These are phyloP conservation scores for Ormyrus labotus DNA, from an alignment of 2,888 invertebrate genomes.

Conservation along the genomic window DNA sequence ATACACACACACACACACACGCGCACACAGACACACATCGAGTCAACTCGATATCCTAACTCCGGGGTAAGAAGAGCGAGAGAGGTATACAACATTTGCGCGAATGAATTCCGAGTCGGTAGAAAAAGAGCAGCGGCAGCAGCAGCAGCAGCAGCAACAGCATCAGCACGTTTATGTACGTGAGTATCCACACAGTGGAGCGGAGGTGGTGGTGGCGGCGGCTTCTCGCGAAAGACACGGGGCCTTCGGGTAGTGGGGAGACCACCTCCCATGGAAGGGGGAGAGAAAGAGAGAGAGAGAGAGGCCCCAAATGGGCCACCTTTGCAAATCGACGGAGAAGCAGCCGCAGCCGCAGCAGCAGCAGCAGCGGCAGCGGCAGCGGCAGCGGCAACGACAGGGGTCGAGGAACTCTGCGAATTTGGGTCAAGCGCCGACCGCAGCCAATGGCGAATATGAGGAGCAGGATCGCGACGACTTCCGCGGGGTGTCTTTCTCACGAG, in stretches of 20 bases:
- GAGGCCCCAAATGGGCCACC: constrained; percentile 47
- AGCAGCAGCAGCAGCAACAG: too few species aligned
- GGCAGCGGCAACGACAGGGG: constrained; percentile 23
- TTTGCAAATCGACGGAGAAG: constrained; percentile 46
- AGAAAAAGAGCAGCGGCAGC: constrained; percentile 5
- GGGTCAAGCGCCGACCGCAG: constrained; percentile 53
- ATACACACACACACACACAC: too few species aligned
- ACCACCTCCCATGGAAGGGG: background rate
- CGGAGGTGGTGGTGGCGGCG: constrained; percentile 34
- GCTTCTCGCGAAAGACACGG: constrained; percentile 33
- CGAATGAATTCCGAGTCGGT: constrained; percentile 35
- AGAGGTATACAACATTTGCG: constrained; percentile 27
- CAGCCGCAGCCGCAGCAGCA: constrained; percentile 13
- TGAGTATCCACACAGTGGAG: background rate
- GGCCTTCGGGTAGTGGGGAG: background rate
- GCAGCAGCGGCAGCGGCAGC: constrained; percentile 4
- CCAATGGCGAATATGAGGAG: constrained; percentile 56
- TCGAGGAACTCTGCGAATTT: constrained; percentile 56
- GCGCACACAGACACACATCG: too few species aligned
- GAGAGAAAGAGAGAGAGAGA: constrained; percentile 14
- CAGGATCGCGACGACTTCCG: constrained; percentile 53
- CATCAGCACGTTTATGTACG: background rate
- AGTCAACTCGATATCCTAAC: too few species aligned
- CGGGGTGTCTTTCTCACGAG: constrained; percentile 57
- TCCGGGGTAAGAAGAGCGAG: background rate